These are phyloP conservation scores for Steatocranus sp. DNA, from an alignment of 2,797 vertebrate species.

Conservation along the genomic window DNA sequence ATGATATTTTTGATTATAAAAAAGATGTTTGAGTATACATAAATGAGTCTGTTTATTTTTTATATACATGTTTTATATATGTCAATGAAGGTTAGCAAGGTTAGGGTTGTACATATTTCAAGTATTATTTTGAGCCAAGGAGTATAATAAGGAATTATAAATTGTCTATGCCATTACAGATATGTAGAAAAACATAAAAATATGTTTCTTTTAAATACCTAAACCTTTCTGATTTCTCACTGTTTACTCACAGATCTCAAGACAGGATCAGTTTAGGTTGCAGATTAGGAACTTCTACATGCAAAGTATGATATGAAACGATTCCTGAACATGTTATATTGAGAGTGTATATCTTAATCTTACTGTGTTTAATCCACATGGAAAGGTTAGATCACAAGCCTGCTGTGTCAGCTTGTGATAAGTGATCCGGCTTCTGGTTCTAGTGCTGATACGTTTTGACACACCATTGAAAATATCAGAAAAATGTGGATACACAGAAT, in stretches of 20 bases:
- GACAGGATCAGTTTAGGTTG: background rate
- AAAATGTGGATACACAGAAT: background rate
- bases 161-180: background rate
- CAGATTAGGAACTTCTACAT: background rate
- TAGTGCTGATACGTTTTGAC: background rate
- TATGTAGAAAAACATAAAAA: background rate
- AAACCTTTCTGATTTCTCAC: background rate
- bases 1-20: constrained; percentile 83
- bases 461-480: background rate
- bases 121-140: background rate
- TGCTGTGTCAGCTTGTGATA: background rate
- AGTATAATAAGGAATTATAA: background rate
- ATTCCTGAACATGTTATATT: background rate
- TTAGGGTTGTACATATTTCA: background rate
- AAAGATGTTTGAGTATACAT: constrained; percentile 48
- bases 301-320: background rate
- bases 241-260: background rate
- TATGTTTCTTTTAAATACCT: background rate
- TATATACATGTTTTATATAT: background rate
- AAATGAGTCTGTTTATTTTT: background rate
- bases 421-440: background rate
- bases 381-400: background rate
- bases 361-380: background rate
- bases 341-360: background rate
- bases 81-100: background rate